Evolutionary conservation across 2,797 vertebrate genomes (phyloP).

Genomic region (Gymnocypris eckloni): DNA sequence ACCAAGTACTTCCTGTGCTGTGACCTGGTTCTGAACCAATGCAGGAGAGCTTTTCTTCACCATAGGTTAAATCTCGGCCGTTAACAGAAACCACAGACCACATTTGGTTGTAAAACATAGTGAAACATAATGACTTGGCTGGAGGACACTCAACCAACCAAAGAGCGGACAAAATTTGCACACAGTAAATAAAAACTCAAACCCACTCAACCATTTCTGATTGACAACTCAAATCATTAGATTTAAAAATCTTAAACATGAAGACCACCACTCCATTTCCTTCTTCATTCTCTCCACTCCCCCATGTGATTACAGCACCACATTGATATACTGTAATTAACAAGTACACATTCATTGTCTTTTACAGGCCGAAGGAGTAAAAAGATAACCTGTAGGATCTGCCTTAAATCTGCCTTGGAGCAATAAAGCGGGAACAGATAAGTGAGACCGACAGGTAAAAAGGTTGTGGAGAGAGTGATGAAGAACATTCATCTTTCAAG

Average conservation of each 20-base stretch:
- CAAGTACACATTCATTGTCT: neutral
- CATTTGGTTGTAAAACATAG: conserved; percentile 37
- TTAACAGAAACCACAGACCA: conserved; percentile 30
- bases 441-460: conserved; percentile 40
- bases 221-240: neutral
- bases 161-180: neutral
- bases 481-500: conserved; percentile 6
- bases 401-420: conserved; percentile 44
- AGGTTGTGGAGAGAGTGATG: conserved; percentile 12
- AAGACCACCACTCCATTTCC: neutral
- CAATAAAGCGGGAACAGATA: conserved; percentile 39
- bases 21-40: conserved; percentile 26
- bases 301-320: neutral
- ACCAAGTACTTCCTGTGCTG: neutral
- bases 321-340: neutral
- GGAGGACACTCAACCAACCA: neutral
- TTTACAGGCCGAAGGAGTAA: neutral
- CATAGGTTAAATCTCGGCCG: neutral
- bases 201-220: neutral
- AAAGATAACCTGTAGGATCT: conserved; percentile 1
- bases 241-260: neutral
- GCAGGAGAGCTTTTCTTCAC: neutral
- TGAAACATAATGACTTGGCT: conserved; percentile 22
- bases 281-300: neutral
- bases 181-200: conserved; percentile 12